Conservation (phyloP, 2,113 vertebrate genomes). For the Turdus rufiventris region DNA sequence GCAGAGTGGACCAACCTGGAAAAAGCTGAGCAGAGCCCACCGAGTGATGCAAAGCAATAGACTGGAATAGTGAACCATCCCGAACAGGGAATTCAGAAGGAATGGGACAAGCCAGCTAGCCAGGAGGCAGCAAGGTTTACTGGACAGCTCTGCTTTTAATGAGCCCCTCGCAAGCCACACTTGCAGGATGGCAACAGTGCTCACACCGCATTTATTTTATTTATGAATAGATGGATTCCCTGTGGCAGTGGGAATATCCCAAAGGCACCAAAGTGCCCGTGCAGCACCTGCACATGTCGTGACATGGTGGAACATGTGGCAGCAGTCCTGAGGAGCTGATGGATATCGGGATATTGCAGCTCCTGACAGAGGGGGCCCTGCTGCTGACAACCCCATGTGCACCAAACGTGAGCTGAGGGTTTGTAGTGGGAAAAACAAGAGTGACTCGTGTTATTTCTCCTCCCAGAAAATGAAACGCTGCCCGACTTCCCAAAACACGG, state of each 20-base stretch:
- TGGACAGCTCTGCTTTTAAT: slow-evolving; percentile 19
- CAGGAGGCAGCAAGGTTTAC: slow-evolving; percentile 20
- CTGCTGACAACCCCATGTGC: background rate
- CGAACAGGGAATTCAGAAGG: background rate
- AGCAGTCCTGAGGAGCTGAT: background rate
- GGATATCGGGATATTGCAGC: background rate
- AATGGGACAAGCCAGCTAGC: background rate
- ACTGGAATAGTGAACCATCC: background rate
- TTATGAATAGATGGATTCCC: background rate
- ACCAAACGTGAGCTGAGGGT: fast-evolving
- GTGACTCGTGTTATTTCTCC: fast-evolving
- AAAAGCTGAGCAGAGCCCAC: background rate
- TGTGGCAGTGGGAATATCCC: background rate
- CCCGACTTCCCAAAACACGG: background rate
- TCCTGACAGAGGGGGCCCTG: fast-evolving
- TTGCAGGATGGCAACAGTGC: background rate
- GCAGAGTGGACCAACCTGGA: background rate
- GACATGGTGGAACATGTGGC: fast-evolving
- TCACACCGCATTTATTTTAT: background rate
- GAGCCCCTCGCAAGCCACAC: background rate
- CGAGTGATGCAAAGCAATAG: background rate
- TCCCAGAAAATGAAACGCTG: fast-evolving
- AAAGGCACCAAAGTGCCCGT: fast-evolving
- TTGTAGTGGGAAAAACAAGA: background rate
- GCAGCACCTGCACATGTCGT: background rate